These are phyloP conservation scores for Anomalospiza imberbis DNA, from an alignment of 2,797 vertebrate genomes.

Conservation along the genomic window DNA sequence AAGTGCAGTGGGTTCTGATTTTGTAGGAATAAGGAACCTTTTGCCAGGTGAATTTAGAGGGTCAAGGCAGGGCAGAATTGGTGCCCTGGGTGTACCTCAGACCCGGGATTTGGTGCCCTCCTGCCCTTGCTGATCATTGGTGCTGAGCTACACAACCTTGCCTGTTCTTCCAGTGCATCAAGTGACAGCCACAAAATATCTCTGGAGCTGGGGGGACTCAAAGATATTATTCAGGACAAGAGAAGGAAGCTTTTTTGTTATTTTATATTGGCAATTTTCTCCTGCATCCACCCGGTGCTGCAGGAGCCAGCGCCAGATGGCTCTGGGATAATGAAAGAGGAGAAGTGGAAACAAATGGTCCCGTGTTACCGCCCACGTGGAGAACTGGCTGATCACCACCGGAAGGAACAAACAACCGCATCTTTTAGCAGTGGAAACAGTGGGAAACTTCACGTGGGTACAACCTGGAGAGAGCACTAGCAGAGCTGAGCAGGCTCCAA, in stretches of 20 bases:
- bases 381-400: not conserved
- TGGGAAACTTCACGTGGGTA: not conserved
- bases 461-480: not conserved
- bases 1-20: not conserved
- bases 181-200: not conserved
- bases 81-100: not conserved
- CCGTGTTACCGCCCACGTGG: not conserved
- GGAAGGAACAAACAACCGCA: not conserved
- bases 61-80: not conserved
- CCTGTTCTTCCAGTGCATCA: not conserved
- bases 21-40: not conserved
- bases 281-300: not conserved
- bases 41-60: not conserved
- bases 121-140: not conserved
- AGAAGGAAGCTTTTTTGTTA: not conserved
- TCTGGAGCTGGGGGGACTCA: not conserved
- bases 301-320: not conserved
- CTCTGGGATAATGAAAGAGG: not conserved
- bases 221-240: not conserved
- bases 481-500: not conserved
- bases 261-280: not conserved
- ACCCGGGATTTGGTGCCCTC: not conserved
- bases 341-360: not conserved
- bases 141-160: not conserved
- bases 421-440: not conserved